phyloP scores from a whole-genome alignment of 1,140 invertebrate species.

The Drosophila repleta region DNA sequence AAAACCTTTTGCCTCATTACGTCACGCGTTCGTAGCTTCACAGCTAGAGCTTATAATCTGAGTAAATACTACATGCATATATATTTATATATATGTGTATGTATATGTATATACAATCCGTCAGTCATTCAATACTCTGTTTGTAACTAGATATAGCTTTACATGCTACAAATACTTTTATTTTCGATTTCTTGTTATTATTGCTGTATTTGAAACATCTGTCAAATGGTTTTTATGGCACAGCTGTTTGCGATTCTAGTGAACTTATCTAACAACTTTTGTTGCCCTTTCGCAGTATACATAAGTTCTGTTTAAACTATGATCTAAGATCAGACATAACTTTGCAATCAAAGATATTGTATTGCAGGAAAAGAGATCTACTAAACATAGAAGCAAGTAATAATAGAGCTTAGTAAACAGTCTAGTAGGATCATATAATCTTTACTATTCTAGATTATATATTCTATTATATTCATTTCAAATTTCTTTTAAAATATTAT shows the following conservation, averaged over 20 bases:
- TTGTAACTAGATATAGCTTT: constrained; percentile 16
- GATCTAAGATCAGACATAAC: too few relatives aligned
- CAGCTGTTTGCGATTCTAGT: background rate
- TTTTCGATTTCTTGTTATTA: background rate
- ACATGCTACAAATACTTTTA: background rate
- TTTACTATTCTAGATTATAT: too few relatives aligned
- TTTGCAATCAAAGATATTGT: too few relatives aligned
- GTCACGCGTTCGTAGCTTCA: constrained; percentile 48
- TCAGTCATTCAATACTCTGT: constrained; percentile 37
- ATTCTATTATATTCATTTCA: too few relatives aligned
- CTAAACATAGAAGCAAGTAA: too few relatives aligned
- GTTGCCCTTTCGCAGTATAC: background rate
- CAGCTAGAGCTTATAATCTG: constrained; percentile 32
- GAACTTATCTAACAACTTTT: background rate
- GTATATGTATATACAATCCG: constrained; percentile 35
- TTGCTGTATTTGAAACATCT: constrained; percentile 6
- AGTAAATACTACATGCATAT: background rate
- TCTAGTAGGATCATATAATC: too few relatives aligned
- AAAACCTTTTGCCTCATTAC: constrained; percentile 60
- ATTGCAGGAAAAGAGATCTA: too few relatives aligned
- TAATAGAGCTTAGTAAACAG: too few relatives aligned
- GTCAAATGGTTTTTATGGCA: constrained; percentile 5
- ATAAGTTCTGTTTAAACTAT: background rate
- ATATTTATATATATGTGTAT: constrained; percentile 37
- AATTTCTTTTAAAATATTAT: too few relatives aligned